These are phyloP conservation scores for Drosophila falleni DNA, from an alignment of 2,888 invertebrate genomes.

Conservation along the genomic window DNA sequence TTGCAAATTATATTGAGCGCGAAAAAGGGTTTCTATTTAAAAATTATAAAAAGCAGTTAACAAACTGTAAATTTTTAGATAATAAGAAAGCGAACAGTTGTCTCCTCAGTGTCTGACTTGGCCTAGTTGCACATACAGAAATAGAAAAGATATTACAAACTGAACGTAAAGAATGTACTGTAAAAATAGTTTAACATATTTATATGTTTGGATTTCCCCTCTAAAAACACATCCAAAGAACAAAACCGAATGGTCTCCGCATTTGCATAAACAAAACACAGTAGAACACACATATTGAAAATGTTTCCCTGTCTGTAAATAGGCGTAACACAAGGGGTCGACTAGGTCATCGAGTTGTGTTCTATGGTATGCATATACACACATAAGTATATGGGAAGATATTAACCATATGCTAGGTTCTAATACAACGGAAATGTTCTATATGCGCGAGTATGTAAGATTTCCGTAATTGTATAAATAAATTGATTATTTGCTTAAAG, in stretches of 20 bases:
- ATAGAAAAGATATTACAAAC: slow-evolving; percentile 35
- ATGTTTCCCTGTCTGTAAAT: slow-evolving; percentile 14
- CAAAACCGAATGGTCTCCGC: slow-evolving; percentile 33
- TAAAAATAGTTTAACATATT: slow-evolving; percentile 69
- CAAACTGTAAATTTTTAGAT: slow-evolving; percentile 10
- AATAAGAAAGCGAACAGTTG: slow-evolving; percentile 1
- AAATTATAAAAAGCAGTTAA: slow-evolving; percentile 13
- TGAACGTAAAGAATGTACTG: slow-evolving; percentile 43
- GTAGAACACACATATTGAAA: slow-evolving; percentile 34
- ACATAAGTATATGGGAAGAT: slow-evolving; percentile 48
- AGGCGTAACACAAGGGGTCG: slow-evolving; percentile 19
- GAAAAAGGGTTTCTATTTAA: slow-evolving; percentile 28
- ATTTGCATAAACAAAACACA: slow-evolving; percentile 74
- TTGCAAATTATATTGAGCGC: slow-evolving; percentile 48
- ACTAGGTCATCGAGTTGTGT: slow-evolving; percentile 19
- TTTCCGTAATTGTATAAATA: slow-evolving; percentile 57
- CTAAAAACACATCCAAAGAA: slow-evolving; percentile 21
- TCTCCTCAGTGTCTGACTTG: slow-evolving; percentile 53
- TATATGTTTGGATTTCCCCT: slow-evolving; percentile 54
- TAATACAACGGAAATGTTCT: slow-evolving; percentile 60
- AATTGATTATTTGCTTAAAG: slow-evolving; percentile 54
- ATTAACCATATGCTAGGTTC: slow-evolving; percentile 65
- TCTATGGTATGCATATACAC: slow-evolving; percentile 45
- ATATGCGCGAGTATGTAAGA: slow-evolving; percentile 22
- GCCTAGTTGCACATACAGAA: slow-evolving; percentile 59